These are phyloP conservation scores for Cassiopea xamachana DNA, from an alignment of 30 jellyfish, hydroid and myxozoan genomes.

Conservation along the genomic window DNA sequence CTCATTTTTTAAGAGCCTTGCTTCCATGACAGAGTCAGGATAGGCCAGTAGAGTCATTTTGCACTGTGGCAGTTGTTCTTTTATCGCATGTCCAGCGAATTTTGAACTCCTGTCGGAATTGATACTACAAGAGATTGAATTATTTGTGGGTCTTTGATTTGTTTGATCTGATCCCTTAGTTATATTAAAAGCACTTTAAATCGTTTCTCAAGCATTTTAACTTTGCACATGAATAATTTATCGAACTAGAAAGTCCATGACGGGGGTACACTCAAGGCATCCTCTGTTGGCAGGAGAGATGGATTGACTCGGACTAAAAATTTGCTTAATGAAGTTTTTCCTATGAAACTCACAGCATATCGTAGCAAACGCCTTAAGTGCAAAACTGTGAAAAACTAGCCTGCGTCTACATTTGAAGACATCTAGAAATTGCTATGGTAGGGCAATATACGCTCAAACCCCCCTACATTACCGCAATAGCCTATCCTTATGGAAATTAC, in stretches of 20 bases:
- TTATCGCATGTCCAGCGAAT: background rate
- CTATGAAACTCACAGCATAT: no score
- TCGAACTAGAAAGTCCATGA: conserved; percentile 10
- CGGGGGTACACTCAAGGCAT: conserved; percentile 33
- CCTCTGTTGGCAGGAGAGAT: no score
- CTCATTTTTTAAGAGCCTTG: conserved; percentile 26
- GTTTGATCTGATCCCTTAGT: background rate
- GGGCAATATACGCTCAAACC: background rate
- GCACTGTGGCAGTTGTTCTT: background rate
- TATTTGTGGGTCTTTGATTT: background rate
- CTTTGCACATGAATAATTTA: conserved; percentile 8
- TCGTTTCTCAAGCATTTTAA: conserved; percentile 4
- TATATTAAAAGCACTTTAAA: conserved; percentile 6
- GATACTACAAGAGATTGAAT: background rate
- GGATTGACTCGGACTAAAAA: no score
- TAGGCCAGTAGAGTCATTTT: conserved; percentile 82
- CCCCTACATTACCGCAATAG: background rate
- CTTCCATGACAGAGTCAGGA: conserved; percentile 56
- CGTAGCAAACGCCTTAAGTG: no score
- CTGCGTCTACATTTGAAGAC: no score
- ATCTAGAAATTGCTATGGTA: no score
- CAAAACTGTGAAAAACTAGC: no score
- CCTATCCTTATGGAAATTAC: background rate
- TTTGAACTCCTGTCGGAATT: background rate
- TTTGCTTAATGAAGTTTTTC: no score